These are phyloP conservation scores for Lindbergichthys nudifrons DNA, from an alignment of 2,797 vertebrate species.

Conservation along the genomic window DNA sequence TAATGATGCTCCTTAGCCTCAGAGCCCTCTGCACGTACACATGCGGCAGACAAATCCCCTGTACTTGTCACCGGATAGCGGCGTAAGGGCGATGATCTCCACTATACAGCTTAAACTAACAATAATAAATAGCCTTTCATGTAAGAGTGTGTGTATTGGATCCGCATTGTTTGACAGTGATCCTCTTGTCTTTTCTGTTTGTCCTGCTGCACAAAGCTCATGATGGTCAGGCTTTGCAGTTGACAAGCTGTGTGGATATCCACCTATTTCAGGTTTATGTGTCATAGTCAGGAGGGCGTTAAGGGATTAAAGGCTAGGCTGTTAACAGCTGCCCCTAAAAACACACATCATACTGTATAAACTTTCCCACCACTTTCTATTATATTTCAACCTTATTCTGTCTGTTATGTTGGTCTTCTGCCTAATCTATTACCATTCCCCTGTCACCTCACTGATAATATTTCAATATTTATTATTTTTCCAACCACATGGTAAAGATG, in stretches of 20 bases:
- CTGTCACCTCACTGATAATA: too few species aligned
- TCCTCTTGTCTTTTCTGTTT: slow-evolving; percentile 41
- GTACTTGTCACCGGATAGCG: slow-evolving; percentile 49
- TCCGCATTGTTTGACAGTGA: slow-evolving; percentile 11
- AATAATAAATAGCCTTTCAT: slow-evolving; percentile 16
- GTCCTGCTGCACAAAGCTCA: slow-evolving; percentile 18
- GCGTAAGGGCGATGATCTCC: slow-evolving; percentile 32
- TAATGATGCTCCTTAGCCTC: slow-evolving; percentile 78
- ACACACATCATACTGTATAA: not conserved
- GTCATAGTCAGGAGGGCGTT: slow-evolving; percentile 36
- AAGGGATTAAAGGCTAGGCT: slow-evolving; percentile 28
- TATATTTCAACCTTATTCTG: not conserved
- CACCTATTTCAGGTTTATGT: slow-evolving; percentile 59
- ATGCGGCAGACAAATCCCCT: slow-evolving; percentile 57
- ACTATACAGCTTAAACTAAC: slow-evolving; percentile 30
- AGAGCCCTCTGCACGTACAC: slow-evolving; percentile 50
- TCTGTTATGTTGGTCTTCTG: not conserved
- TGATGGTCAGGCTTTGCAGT: slow-evolving; percentile 3
- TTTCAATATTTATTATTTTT: too few species aligned
- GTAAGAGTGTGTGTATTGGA: not conserved
- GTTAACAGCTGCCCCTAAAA: slow-evolving; percentile 34
- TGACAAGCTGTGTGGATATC: slow-evolving; percentile 38
- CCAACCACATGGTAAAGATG: too few species aligned
- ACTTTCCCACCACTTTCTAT: not conserved
- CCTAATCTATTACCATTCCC: too few species aligned